Evolutionary conservation across 2,797 vertebrate genomes (phyloP).

Genomic region (Lagocephalus sceleratus): DNA sequence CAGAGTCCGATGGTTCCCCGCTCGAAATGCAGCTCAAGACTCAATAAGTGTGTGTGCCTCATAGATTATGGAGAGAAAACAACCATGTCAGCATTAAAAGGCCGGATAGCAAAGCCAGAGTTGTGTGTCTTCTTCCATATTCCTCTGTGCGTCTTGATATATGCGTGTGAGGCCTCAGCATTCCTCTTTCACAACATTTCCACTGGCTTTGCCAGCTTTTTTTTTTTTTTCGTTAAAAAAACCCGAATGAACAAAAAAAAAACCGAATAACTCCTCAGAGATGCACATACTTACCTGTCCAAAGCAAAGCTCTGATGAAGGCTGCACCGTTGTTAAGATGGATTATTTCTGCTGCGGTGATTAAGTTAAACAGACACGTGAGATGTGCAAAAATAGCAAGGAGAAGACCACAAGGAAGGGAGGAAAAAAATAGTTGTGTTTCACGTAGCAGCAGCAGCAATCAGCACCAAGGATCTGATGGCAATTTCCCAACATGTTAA

Average conservation of each 20-base stretch:
- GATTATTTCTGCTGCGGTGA: slow-evolving; percentile 3
- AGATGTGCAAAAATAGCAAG: neutral
- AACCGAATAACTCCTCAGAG: neutral
- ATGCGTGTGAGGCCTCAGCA: no score
- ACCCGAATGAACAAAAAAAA: no score
- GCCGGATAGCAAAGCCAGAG: no score
- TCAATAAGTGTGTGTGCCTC: slow-evolving; percentile 1
- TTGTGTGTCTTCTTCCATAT: no score
- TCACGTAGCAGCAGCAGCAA: slow-evolving; percentile 25
- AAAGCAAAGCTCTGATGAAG: neutral
- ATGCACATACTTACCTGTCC: slow-evolving; percentile 1
- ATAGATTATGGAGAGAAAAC: neutral
- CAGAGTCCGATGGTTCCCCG: slow-evolving; percentile 1
- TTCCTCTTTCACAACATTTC: no score
- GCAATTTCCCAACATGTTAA: slow-evolving; percentile 29
- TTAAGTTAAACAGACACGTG: slow-evolving; percentile 4
- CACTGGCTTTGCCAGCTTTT: no score
- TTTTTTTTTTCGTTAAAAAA: no score
- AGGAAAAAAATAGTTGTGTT: slow-evolving; percentile 13
- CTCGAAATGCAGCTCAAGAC: slow-evolving; percentile 5
- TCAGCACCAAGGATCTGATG: slow-evolving; percentile 23
- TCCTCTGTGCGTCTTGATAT: no score
- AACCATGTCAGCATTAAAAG: no score
- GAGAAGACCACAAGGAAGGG: neutral
- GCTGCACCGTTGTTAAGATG: slow-evolving; percentile 5